phyloP scores from a whole-genome alignment of 2,888 invertebrate genomes.

The Drosophila bunnanda region DNA sequence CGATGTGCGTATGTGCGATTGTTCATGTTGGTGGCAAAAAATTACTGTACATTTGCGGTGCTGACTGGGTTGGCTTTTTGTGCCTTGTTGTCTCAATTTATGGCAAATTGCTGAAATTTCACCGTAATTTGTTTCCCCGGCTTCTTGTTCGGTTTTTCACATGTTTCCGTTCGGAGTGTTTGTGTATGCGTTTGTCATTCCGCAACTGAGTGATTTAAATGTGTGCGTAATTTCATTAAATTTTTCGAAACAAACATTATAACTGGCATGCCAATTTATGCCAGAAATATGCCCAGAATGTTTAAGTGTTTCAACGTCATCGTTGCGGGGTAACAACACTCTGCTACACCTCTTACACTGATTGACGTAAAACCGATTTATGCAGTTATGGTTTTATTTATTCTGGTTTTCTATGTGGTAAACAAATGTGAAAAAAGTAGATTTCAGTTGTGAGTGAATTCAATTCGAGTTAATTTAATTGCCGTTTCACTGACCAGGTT shows the following conservation, averaged over 20 bases:
- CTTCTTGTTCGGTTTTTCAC: conserved; percentile 57
- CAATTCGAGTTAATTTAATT: conserved; percentile 20
- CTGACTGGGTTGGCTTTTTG: conserved; percentile 69
- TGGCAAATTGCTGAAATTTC: conserved; percentile 77
- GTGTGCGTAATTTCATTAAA: conserved; percentile 69
- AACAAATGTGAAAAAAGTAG: background rate
- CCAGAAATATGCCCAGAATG: conserved; percentile 73
- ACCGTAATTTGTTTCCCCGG: conserved; percentile 67
- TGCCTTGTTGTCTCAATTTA: conserved; percentile 81
- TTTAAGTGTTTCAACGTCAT: conserved; percentile 55
- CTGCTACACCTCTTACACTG: conserved; percentile 14
- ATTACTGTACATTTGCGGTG: conserved; percentile 77
- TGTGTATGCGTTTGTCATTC: conserved; percentile 57
- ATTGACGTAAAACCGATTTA: conserved; percentile 20
- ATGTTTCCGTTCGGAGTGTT: conserved; percentile 25
- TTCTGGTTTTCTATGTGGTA: background rate
- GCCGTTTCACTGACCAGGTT: background rate
- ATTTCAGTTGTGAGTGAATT: conserved; percentile 3
- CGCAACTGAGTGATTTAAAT: conserved; percentile 63
- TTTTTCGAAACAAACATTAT: conserved; percentile 56
- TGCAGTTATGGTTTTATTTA: background rate
- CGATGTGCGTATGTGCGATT: conserved; percentile 31
- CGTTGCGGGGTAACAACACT: conserved; percentile 29
- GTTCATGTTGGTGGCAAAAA: conserved; percentile 68
- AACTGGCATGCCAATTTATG: conserved; percentile 64